Evolutionary conservation across 1,140 invertebrate genomes (phyloP).

Genomic region (Lepidurus apus): DNA sequence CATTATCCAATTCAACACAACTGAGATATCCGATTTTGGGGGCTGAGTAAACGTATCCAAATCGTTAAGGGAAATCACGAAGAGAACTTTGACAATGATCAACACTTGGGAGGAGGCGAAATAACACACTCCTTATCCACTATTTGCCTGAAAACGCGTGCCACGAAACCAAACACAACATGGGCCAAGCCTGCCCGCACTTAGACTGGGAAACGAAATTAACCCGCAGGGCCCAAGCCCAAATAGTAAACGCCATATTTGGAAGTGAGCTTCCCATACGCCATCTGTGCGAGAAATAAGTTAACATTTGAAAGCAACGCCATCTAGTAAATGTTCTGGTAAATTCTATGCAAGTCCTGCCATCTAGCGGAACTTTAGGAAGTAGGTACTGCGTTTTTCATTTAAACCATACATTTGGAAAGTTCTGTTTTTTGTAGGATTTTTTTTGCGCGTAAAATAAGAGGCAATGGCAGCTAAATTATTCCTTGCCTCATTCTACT

Average conservation of each 20-base stretch:
- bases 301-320: no score
- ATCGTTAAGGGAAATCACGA: constrained; percentile 7
- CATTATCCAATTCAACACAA: constrained; percentile 14
- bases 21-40: constrained; percentile 9
- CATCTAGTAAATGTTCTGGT: no score
- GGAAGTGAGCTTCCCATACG: not conserved
- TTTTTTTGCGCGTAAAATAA: no score
- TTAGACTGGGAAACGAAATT: constrained; percentile 15
- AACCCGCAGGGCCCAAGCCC: constrained; percentile 19
- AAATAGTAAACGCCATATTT: not conserved
- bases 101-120: constrained; percentile 7
- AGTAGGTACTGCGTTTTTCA: not conserved
- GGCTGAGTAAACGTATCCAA: not conserved
- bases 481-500: not conserved
- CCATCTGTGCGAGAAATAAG: not conserved
- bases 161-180: constrained; percentile 18
- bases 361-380: not conserved
- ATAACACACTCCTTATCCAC: constrained; percentile 18
- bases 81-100: not conserved
- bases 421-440: no score
- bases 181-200: constrained; percentile 19
- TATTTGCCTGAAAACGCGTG: constrained; percentile 18
- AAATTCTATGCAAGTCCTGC: not conserved
- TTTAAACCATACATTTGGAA: no score
- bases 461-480: not conserved